These are phyloP conservation scores for Steinernema feltiae DNA, from an alignment of 1,140 invertebrate genomes.

Conservation along the genomic window DNA sequence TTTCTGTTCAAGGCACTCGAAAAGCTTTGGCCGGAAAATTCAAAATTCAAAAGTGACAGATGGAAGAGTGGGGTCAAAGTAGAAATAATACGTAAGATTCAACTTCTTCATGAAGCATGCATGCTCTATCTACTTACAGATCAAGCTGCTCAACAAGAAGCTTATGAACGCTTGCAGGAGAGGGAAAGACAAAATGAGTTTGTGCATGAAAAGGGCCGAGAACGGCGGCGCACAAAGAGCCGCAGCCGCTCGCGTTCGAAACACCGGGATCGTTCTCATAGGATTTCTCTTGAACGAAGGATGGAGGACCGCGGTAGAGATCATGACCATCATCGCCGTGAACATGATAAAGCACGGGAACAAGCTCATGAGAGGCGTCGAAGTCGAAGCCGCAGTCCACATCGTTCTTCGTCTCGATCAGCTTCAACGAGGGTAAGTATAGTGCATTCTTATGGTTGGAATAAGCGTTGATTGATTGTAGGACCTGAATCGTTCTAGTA, in stretches of 20 bases:
- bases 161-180: not conserved
- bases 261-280: not conserved
- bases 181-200: not conserved
- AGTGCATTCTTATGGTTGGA: no score
- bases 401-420: no score
- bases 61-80: conserved; percentile 5
- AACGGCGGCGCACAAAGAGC: not conserved
- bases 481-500: no score
- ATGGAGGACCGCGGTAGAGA: no score
- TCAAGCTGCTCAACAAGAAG: conserved; percentile 5
- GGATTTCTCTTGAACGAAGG: no score
- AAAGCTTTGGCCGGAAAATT: not conserved
- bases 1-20: not conserved
- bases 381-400: no score
- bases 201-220: not conserved
- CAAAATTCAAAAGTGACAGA: not conserved
- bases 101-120: not conserved
- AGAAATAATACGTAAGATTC: not conserved
- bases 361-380: no score
- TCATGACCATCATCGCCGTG: no score
- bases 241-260: not conserved
- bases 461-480: no score
- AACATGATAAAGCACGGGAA: no score
- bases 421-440: no score
- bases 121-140: not conserved